phyloP scores from a whole-genome alignment of 2,113 vertebrate species.

The Anseranas semipalmata region DNA sequence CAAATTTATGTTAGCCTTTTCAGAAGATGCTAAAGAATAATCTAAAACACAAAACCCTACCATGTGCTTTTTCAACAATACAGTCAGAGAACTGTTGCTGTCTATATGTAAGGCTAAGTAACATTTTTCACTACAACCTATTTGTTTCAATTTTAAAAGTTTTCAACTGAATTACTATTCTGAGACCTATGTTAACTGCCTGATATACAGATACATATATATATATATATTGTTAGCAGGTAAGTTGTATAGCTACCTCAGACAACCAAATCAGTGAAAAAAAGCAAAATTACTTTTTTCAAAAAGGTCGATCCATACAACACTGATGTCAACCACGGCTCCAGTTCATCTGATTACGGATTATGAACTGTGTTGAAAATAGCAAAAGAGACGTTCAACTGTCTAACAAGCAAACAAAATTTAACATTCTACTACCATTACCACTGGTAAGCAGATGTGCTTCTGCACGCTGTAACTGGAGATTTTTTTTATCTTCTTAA shows the following conservation, averaged over 20 bases:
- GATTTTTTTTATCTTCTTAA: neutral
- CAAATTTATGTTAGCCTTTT: neutral
- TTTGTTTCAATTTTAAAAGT: neutral
- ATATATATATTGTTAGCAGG: neutral
- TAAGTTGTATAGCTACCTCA: neutral
- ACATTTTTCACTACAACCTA: neutral
- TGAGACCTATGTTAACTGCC: neutral
- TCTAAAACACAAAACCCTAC: neutral
- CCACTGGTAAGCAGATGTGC: neutral
- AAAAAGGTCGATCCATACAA: neutral
- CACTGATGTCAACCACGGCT: accelerated
- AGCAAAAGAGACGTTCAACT: neutral
- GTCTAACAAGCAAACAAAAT: neutral
- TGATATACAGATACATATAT: neutral
- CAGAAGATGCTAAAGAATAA: neutral
- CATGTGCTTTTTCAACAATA: neutral
- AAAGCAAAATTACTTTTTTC: neutral
- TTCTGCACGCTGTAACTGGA: accelerated
- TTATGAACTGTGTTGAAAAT: neutral
- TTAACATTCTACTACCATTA: neutral
- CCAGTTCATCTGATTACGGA: neutral
- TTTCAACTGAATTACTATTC: neutral
- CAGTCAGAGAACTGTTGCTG: neutral
- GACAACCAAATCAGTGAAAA: neutral
- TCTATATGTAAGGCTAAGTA: neutral